Evolutionary conservation across 2,888 invertebrate genomes (phyloP).

Genomic region (Hemithea aestivaria): DNA sequence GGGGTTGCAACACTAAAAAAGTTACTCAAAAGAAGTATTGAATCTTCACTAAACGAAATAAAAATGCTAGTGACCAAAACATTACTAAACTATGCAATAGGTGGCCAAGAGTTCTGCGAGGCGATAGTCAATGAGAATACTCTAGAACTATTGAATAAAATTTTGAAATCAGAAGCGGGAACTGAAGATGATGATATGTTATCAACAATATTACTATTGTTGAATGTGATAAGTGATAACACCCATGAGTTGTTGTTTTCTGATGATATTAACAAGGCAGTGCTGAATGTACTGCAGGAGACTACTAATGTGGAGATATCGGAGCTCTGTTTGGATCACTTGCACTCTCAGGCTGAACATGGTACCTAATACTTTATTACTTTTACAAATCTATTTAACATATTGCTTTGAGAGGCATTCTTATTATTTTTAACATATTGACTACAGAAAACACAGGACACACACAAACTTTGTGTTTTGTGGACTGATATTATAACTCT

Average conservation of each 20-base stretch:
- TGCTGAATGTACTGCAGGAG: slow-evolving; percentile 81
- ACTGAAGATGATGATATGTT: slow-evolving; percentile 77
- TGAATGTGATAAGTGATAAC: slow-evolving; percentile 82
- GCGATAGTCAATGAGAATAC: slow-evolving; percentile 77
- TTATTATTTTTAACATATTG: no score
- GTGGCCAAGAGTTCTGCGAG: slow-evolving; percentile 83
- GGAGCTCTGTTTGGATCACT: slow-evolving; percentile 86
- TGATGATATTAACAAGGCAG: slow-evolving; percentile 75
- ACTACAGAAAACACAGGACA: no score
- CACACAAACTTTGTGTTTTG: no score
- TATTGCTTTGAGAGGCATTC: no score
- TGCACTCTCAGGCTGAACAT: slow-evolving; percentile 87
- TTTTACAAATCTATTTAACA: no score
- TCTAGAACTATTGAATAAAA: slow-evolving; percentile 71
- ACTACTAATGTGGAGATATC: slow-evolving; percentile 85
- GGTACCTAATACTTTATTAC: slow-evolving; percentile 67
- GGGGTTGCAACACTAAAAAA: slow-evolving; percentile 72
- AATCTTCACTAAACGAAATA: slow-evolving; percentile 64
- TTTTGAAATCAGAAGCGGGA: slow-evolving; percentile 69
- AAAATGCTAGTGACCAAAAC: slow-evolving; percentile 85
- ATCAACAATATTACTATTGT: slow-evolving; percentile 76
- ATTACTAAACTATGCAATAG: slow-evolving; percentile 88
- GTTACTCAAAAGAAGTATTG: slow-evolving; percentile 52
- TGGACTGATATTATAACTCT: no score
- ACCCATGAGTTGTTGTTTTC: slow-evolving; percentile 77